A percentile compares a stretch with the other conserved stretches of the same genome.
These are phyloP conservation scores for Tenebrosternarchus preto DNA, from an alignment of 2,113 vertebrate species.

Conservation along the genomic window DNA sequence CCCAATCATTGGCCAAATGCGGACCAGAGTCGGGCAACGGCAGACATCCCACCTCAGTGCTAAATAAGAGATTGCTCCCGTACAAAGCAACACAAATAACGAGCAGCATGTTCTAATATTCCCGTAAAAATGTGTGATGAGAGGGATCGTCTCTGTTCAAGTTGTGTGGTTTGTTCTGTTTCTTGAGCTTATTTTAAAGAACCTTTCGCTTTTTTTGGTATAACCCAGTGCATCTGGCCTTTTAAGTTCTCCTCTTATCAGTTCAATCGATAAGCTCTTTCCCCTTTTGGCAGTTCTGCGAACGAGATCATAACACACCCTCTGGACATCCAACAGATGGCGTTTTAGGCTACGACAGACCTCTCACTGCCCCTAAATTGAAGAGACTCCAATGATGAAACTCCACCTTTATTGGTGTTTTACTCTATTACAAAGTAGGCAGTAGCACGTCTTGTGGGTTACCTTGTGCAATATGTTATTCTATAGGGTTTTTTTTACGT, in stretches of 20 bases:
- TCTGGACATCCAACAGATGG: constrained; percentile 61
- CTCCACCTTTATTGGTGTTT: background rate
- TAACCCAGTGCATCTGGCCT: constrained; percentile 66
- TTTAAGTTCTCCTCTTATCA: constrained; percentile 80
- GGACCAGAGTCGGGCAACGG: constrained; percentile 79
- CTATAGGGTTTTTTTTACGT: no score
- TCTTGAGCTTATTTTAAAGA: background rate
- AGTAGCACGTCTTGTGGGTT: background rate
- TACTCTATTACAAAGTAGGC: background rate
- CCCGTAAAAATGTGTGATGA: background rate
- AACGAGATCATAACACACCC: constrained; percentile 72
- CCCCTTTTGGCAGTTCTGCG: constrained; percentile 69
- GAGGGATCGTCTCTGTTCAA: background rate
- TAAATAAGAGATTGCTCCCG: constrained; percentile 62
- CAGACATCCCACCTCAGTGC: constrained; percentile 56
- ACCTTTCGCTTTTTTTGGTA: constrained; percentile 48
- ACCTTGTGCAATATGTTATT: no score
- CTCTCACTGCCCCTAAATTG: background rate
- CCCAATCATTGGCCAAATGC: constrained; percentile 83
- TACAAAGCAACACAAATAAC: constrained; percentile 57
- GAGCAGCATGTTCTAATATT: constrained; percentile 55
- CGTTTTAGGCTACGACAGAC: constrained; percentile 16
- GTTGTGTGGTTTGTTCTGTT: background rate
- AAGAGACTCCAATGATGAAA: background rate
- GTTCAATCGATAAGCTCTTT: constrained; percentile 74